Percentiles rank a stretch among this genome's conserved stretches.
phyloP scores from a whole-genome alignment of 2,113 vertebrate species.

The Saimiri boliviensis region DNA sequence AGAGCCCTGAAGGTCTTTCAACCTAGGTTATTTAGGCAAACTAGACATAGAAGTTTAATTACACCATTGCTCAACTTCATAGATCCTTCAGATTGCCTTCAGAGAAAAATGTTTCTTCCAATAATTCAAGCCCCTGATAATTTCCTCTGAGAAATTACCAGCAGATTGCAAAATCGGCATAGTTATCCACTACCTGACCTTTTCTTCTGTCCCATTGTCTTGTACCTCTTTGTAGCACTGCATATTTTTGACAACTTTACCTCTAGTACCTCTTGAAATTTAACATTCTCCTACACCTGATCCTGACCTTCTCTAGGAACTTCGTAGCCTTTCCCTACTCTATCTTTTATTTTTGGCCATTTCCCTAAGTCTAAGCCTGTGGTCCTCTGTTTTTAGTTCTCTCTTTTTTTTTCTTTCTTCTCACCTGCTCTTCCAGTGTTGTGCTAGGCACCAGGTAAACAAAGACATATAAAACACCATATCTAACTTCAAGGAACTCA shows the following conservation, averaged over 20 bases:
- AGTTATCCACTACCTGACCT: not conserved
- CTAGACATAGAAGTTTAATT: conserved; percentile 19
- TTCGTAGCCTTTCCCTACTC: not conserved
- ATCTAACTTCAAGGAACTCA: not conserved
- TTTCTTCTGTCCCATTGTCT: not conserved
- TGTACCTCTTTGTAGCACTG: not conserved
- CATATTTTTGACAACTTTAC: not conserved
- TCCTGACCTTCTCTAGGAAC: not conserved
- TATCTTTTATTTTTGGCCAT: not conserved
- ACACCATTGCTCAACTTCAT: conserved; percentile 28
- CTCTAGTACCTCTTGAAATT: not conserved
- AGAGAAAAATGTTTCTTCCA: conserved; percentile 27
- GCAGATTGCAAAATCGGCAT: not conserved
- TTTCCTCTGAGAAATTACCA: not conserved
- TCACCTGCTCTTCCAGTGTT: not conserved
- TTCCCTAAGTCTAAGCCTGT: not conserved
- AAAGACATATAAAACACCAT: not conserved
- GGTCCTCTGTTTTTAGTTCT: not conserved
- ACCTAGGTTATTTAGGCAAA: conserved; percentile 21
- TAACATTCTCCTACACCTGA: not conserved
- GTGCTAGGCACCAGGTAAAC: not conserved
- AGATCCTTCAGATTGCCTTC: not conserved
- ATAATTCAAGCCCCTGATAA: conserved; percentile 14
- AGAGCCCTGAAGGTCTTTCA: not conserved
- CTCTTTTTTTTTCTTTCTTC: not conserved